Evolutionary conservation across 2,888 invertebrate genomes (phyloP), one percentile per base, ranked within the genome.

Genomic region (Ernsta delagoae): DNA sequence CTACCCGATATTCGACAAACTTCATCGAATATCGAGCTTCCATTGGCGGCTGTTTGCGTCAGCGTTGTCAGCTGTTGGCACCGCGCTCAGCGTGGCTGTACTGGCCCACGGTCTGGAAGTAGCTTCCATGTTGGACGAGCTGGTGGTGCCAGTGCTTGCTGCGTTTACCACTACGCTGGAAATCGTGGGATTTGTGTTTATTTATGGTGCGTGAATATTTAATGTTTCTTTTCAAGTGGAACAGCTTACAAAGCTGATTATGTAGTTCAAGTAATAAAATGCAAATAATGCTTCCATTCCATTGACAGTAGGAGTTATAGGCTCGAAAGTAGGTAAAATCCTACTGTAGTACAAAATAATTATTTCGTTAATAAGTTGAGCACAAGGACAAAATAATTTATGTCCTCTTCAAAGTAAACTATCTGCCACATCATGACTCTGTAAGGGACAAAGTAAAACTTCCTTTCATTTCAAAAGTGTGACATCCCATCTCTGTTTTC

Each of bases 31-130:
- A 7, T 84, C 88, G 0, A 88, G 87, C 1, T 90, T 92, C 43
- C 84, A 92, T 64, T 94, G 93, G 90, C 82, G 90, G 4, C 75
- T 93, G 0, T 87, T 89, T n/a, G 92, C 92, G 0, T 85, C 87
- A 0, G 86, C 88, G 0, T 75, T 80, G 0, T 93, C 92, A 60
- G 89, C 91, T 0, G 77, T 89, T 0, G 93, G 94, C 0, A 91
- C 93, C 0, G 86, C 86, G 0, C 73, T 92, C 0, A 88, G 92
- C 0, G 86, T 93, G 0, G 85, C 88, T 0, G 83, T 91, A 0
- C 76, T 93, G 5, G 79, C 90, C 0, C 83, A 83, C 70, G 91
- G 92, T 4, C 70, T 92, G 12, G 84, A 86, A 41, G 77, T 90
- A 3, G 86, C 87, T 0, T 79, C 83, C 0, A 72, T 90, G 9